These are phyloP conservation scores for Leucoraja ocellata DNA, from an alignment of 2,797 vertebrate species.

Conservation along the genomic window DNA sequence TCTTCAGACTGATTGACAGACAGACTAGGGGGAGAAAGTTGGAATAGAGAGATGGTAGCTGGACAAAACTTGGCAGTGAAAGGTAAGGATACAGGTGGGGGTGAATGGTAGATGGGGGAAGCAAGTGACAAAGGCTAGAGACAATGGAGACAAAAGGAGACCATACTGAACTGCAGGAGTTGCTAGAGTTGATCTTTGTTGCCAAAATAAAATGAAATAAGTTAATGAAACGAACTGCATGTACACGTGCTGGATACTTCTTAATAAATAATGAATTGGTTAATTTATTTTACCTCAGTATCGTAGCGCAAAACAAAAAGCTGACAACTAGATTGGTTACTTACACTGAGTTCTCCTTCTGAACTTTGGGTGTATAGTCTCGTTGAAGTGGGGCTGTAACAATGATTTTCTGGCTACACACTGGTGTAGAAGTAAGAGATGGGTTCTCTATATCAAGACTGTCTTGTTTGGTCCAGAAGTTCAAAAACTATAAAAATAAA, in stretches of 20 bases:
- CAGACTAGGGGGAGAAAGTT: too few relatives aligned
- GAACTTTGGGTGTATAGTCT: slow-evolving; percentile 86
- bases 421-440: slow-evolving; percentile 87
- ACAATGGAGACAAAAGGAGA: too few relatives aligned
- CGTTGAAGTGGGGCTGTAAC: slow-evolving; percentile 90
- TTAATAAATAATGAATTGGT: not conserved
- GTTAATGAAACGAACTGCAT: not conserved
- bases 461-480: slow-evolving; percentile 95
- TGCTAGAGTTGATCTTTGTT: not conserved
- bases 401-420: slow-evolving; percentile 89
- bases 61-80: too few relatives aligned
- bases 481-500: slow-evolving; percentile 74
- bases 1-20: too few relatives aligned
- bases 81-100: too few relatives aligned
- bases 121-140: too few relatives aligned
- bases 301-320: not conserved
- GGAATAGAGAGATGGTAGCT: too few relatives aligned
- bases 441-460: slow-evolving; percentile 86
- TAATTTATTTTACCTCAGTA: not conserved
- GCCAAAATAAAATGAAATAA: not conserved
- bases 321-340: slow-evolving; percentile 46
- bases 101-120: too few relatives aligned
- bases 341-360: slow-evolving; percentile 79
- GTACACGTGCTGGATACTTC: not conserved
- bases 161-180: too few relatives aligned